These are phyloP conservation scores for Cyaniris semiargus DNA, from an alignment of 2,888 invertebrate genomes.

Conservation along the genomic window DNA sequence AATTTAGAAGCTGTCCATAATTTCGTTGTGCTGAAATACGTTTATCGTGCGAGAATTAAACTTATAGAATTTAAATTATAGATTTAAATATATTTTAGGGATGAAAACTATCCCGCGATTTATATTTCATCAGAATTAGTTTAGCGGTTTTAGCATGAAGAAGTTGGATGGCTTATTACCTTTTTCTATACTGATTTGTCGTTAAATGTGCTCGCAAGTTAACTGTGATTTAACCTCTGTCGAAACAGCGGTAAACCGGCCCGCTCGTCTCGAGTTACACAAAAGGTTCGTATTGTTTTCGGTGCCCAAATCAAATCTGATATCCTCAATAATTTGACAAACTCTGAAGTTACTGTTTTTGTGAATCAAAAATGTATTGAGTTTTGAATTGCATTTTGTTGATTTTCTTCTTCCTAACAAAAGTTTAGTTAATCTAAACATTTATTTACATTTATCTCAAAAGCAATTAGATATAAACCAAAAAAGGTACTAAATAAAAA, in stretches of 20 bases:
- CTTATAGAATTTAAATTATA: no score
- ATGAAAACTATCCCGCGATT: no score
- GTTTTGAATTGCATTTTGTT: background rate
- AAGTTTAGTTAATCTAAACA: background rate
- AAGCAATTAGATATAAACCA: background rate
- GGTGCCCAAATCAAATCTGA: slow-evolving; percentile 69
- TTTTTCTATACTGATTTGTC: background rate
- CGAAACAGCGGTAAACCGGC: slow-evolving; percentile 40
- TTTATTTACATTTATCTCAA: background rate
- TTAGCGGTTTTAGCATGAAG: no score
- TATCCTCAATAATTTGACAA: slow-evolving; percentile 70
- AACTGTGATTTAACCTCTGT: slow-evolving; percentile 9
- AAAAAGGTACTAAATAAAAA: background rate
- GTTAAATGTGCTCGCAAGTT: background rate
- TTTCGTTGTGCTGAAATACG: no score
- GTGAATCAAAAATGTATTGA: slow-evolving; percentile 36
- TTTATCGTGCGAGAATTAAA: no score
- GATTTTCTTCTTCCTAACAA: background rate
- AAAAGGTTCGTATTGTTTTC: slow-evolving; percentile 72
- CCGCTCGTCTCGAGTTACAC: slow-evolving; percentile 70
- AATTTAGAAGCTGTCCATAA: no score
- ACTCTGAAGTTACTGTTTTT: slow-evolving; percentile 57
- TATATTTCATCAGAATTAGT: no score
- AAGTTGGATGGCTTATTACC: background rate
- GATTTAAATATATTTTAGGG: no score